These are phyloP conservation scores for Mythimna ferrago DNA, from an alignment of 2,888 invertebrate species.

Conservation along the genomic window DNA sequence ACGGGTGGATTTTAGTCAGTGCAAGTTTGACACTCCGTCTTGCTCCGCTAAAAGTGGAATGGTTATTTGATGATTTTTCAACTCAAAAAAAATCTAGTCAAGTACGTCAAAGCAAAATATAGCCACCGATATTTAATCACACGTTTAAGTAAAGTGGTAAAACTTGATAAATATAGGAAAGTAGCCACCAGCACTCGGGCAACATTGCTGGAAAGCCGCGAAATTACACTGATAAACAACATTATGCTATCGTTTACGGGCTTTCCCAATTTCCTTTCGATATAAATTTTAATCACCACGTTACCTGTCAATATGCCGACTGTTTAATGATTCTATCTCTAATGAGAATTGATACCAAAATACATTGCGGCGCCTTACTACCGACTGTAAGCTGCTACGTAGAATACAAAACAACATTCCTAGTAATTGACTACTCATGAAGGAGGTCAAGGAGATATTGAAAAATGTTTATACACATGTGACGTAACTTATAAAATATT, in stretches of 20 bases:
- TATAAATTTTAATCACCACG: conserved; percentile 34
- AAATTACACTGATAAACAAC: conserved; percentile 49
- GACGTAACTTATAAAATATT: conserved; percentile 61
- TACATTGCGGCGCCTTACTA: conserved; percentile 4
- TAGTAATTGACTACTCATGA: conserved; percentile 50
- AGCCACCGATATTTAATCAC: conserved; percentile 35
- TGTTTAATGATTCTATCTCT: conserved; percentile 11
- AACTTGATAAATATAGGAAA: conserved; percentile 58
- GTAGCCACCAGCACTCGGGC: conserved; percentile 39
- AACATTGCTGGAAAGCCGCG: conserved; percentile 53
- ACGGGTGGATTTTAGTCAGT: too few species aligned
- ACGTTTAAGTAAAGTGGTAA: conserved; percentile 41
- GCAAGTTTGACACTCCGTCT: too few species aligned
- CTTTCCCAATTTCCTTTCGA: conserved; percentile 49
- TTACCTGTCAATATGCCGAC: neutral
- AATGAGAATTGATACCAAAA: conserved; percentile 1
- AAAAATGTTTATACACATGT: conserved; percentile 40
- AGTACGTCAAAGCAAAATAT: conserved; percentile 39
- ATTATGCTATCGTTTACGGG: conserved; percentile 41
- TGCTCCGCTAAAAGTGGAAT: too few species aligned
- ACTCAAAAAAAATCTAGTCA: conserved; percentile 22
- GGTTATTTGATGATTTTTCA: too few species aligned
- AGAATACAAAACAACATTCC: conserved; percentile 14
- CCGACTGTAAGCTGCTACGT: conserved; percentile 2
- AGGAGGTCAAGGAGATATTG: conserved; percentile 61